A percentile compares a stretch with the other conserved stretches of the same genome.
phyloP scores from a whole-genome alignment of 2,113 vertebrate genomes.

The Pandion haliaetus region DNA sequence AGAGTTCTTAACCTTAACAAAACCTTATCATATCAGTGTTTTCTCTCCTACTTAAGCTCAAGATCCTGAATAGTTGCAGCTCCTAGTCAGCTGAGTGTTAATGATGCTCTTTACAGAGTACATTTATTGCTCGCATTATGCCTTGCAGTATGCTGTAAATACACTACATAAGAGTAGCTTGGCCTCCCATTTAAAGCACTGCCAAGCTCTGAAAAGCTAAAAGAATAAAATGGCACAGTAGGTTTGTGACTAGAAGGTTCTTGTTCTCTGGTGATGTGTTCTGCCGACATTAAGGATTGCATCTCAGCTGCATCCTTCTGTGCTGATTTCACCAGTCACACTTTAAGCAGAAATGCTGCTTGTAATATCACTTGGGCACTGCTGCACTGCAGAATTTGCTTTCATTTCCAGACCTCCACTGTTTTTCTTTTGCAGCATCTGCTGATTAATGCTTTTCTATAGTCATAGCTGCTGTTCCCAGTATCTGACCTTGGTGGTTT shows the following conservation, averaged over 20 bases:
- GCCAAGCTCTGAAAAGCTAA: not conserved
- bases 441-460: constrained; percentile 17
- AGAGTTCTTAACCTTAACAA: constrained; percentile 25
- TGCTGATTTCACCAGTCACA: not conserved
- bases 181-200: not conserved
- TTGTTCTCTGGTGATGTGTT: not conserved
- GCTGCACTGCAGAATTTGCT: constrained; percentile 59
- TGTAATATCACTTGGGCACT: not conserved
- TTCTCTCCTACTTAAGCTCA: not conserved
- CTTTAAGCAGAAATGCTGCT: not conserved
- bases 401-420: constrained; percentile 15
- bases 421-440: constrained; percentile 27
- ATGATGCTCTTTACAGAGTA: not conserved
- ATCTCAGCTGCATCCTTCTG: not conserved
- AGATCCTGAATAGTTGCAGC: not conserved
- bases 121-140: not conserved
- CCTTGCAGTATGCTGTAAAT: not conserved
- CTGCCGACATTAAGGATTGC: not conserved
- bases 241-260: not conserved
- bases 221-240: not conserved
- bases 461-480: not conserved
- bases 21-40: constrained; percentile 4
- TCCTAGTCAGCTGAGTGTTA: constrained; percentile 1
- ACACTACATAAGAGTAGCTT: not conserved
- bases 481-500: constrained; percentile 19